Evolutionary conservation across 2,797 vertebrate genomes (phyloP).

Genomic region (Lacerta agilis): DNA sequence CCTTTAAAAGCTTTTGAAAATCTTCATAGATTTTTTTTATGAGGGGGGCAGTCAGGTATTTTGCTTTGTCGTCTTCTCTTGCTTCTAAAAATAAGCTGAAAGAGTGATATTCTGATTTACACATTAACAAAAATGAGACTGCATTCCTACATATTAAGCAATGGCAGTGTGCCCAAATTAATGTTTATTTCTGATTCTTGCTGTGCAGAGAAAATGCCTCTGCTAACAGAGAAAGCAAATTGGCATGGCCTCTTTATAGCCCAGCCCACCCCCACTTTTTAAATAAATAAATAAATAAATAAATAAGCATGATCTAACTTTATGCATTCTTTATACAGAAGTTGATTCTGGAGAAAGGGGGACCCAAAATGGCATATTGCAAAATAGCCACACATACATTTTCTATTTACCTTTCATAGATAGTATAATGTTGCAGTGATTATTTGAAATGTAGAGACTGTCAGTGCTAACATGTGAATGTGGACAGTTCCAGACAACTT

Average conservation of each 20-base stretch:
- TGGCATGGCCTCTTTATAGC: not conserved
- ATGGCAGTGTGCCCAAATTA: not conserved
- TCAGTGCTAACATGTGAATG: not conserved
- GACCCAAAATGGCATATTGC: not conserved
- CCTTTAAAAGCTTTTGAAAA: not conserved
- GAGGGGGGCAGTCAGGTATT: not conserved
- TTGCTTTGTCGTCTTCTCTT: constrained; percentile 29
- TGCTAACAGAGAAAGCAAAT: not conserved
- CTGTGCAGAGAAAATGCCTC: constrained; percentile 14
- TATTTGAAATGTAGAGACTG: not conserved
- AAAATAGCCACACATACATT: not conserved
- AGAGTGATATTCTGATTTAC: constrained; percentile 23
- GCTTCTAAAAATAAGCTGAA: constrained; percentile 34
- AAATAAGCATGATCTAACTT: not conserved
- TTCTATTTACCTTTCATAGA: not conserved
- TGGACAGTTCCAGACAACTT: not conserved
- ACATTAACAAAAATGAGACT: not conserved
- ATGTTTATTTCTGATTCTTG: constrained; percentile 12
- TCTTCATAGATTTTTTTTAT: constrained; percentile 18
- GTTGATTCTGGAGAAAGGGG: not conserved
- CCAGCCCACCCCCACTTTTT: not conserved
- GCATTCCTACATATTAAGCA: not conserved
- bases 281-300: too few relatives aligned
- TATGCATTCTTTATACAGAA: not conserved
- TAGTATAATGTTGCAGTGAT: not conserved